Conservation (phyloP, 2,888 invertebrate species). For the Eudemis profundana region DNA sequence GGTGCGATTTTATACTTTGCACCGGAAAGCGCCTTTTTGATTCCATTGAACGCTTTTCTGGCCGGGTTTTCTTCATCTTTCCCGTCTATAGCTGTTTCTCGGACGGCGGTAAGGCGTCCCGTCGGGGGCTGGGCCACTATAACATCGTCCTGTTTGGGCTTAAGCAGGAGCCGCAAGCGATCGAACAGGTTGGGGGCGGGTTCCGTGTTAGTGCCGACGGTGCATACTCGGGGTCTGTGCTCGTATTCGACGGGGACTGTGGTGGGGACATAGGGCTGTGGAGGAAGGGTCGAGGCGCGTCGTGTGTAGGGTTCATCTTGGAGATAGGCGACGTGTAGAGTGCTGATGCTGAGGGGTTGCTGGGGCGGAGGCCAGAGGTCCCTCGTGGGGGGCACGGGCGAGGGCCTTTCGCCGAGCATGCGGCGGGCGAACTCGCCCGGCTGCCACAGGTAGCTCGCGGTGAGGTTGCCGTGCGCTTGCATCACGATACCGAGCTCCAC, state of each 20-base stretch:
- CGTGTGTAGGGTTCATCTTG: constrained; percentile 70
- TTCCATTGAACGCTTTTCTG: constrained; percentile 66
- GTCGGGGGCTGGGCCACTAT: constrained; percentile 58
- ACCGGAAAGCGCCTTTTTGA: constrained; percentile 72
- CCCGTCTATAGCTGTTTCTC: constrained; percentile 65
- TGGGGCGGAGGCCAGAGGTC: constrained; percentile 76
- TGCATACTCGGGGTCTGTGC: constrained; percentile 66
- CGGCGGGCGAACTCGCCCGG: constrained; percentile 80
- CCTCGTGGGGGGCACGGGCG: constrained; percentile 77
- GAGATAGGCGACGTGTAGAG: constrained; percentile 76
- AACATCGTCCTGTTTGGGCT: constrained; percentile 58
- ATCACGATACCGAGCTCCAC: constrained; percentile 71
- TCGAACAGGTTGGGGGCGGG: constrained; percentile 66
- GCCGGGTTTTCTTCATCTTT: constrained; percentile 67
- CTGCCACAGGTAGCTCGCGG: constrained; percentile 80
- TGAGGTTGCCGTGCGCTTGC: constrained; percentile 80
- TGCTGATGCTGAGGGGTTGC: constrained; percentile 77
- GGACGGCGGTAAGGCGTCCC: constrained; percentile 67
- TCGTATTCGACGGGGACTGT: constrained; percentile 58
- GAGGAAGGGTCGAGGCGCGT: constrained; percentile 69
- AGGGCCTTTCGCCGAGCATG: constrained; percentile 77
- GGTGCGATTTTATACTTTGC: constrained; percentile 76
- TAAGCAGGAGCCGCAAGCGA: constrained; percentile 63
- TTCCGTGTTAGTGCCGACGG: constrained; percentile 79
- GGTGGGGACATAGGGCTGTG: constrained; percentile 63